Conservation (phyloP, 2,797 vertebrate genomes). For the Danio kyathit region DNA sequence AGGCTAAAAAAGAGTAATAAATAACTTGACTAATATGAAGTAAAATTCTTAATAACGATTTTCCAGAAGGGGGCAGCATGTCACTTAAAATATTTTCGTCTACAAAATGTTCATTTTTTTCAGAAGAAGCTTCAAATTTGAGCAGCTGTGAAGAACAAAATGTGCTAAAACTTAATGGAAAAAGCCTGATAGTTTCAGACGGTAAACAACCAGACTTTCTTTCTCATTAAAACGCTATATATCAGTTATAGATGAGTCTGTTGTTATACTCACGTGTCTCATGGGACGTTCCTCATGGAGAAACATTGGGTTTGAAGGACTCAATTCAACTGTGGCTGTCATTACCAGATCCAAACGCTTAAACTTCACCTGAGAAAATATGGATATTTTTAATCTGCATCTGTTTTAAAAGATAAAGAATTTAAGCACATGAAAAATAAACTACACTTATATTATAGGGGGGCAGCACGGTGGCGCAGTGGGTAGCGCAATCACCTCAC, state of each 20-base stretch:
- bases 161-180: background rate
- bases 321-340: slow-evolving; percentile 79
- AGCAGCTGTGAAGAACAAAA: background rate
- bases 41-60: too few relatives aligned
- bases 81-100: background rate
- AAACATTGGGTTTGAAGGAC: slow-evolving; percentile 80
- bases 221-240: background rate
- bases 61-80: slow-evolving; percentile 73
- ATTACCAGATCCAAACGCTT: slow-evolving; percentile 82
- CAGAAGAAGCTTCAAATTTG: background rate
- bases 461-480: too few relatives aligned
- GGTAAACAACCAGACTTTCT: background rate
- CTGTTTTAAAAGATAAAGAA: too few relatives aligned
- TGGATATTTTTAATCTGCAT: background rate
- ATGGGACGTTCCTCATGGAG: slow-evolving; percentile 86
- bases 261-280: slow-evolving; percentile 79
- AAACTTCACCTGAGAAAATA: slow-evolving; percentile 84
- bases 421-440: too few relatives aligned
- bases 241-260: background rate
- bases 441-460: too few relatives aligned
- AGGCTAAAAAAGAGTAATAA: too few relatives aligned
- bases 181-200: background rate
- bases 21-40: background rate
- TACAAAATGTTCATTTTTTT: background rate
- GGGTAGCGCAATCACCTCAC: too few relatives aligned